Base-by-base conservation (phyloP, 2,113 vertebrate genomes). In the Leptobrachium leishanense region DNA sequence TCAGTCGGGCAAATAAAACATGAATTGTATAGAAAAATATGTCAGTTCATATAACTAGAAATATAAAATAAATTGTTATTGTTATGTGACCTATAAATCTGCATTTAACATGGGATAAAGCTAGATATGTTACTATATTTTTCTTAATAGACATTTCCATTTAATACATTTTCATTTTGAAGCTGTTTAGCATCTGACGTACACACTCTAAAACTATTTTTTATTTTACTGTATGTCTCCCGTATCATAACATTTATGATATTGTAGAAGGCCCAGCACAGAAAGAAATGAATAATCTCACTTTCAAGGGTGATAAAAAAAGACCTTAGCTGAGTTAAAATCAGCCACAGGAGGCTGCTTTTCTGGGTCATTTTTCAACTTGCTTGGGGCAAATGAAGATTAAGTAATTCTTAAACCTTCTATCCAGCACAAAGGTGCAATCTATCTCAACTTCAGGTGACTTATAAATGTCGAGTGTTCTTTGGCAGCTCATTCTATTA, bases 311-410 rank as follows among this genome's bases (percentile, higher is more conserved):
- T 85, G 83, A 87, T 74, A 68, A 68, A 74, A 67, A 77, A 87
- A 77, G 85, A 84, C 83, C 86, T 83, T 87, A 85, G 84, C 85
- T 85, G 87, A 87, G 82, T 79, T 88, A 83, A 88, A 88, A 90
- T 88, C 85, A 89, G 84, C 86, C 86, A 86, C 85, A 90, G 85
- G 76, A 90, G 87, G 84, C 81, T 89, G 82, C 81, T 86, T 89
- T 81, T 85, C 87, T 90, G 87, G 86, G 87, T 89, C 88, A 85
- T 89, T 91, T 88, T 86, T 87, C 83, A 85, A 85, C 86, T 76
- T 88, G 87, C 85, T 89, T 85, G 86, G 87, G 87, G 86, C 86
- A 91, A 88, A 87, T 90, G 87, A 84, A 90, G 86, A 90, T 88
- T 88, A 89, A 89, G 78, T 76, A 85, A 87, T 88, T 85, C 85